phyloP scores from a whole-genome alignment of 2,888 invertebrate genomes.

The Dusona sp. region DNA sequence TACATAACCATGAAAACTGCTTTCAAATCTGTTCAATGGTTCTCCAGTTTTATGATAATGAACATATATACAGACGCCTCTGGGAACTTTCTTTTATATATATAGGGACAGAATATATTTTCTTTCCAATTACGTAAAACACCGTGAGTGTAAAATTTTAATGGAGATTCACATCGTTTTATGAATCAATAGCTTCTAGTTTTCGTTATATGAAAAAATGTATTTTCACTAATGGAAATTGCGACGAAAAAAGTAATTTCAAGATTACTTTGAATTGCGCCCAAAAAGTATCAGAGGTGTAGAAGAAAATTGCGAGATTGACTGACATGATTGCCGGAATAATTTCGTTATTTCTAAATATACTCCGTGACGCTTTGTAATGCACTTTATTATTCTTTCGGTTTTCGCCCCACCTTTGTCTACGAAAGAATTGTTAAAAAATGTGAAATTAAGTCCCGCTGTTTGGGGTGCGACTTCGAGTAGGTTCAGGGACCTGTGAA shows the following conservation, averaged over 20 bases:
- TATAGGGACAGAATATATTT: neutral
- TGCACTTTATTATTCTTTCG: neutral
- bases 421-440: neutral
- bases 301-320: too few relatives aligned
- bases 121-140: neutral
- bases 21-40: too few relatives aligned
- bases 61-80: too few relatives aligned
- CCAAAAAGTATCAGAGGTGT: too few relatives aligned
- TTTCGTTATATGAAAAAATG: neutral
- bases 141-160: neutral
- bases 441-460: neutral
- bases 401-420: neutral
- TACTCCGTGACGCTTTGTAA: neutral
- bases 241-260: neutral
- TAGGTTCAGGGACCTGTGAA: neutral
- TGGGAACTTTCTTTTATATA: too few relatives aligned
- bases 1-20: too few relatives aligned
- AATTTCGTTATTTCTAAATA: neutral
- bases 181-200: neutral
- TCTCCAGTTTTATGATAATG: too few relatives aligned
- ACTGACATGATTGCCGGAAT: neutral
- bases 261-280: too few relatives aligned
- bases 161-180: neutral
- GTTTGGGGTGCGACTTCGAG: neutral
- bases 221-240: neutral